These are phyloP conservation scores for Cariama cristata DNA, from an alignment of 2,113 vertebrate genomes.

Conservation along the genomic window DNA sequence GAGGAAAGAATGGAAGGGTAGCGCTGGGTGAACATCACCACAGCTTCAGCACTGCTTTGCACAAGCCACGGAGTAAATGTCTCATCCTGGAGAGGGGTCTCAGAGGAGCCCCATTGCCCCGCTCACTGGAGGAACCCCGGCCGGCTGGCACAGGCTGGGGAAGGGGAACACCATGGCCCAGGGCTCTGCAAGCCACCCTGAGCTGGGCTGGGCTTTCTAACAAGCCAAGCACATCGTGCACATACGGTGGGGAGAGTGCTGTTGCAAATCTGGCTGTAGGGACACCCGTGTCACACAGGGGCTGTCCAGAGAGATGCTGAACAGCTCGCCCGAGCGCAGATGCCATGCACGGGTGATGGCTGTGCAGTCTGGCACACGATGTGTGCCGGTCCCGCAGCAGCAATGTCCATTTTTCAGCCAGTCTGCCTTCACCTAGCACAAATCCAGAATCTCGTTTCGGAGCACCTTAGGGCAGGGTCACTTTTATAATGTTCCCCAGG, in stretches of 20 bases:
- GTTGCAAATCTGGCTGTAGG: background rate
- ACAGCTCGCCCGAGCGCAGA: fast-evolving
- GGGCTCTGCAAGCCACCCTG: background rate
- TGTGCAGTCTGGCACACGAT: no score
- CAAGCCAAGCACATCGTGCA: fast-evolving
- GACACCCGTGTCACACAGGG: fast-evolving
- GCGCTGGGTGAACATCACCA: fast-evolving
- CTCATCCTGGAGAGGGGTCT: background rate
- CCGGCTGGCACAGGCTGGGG: background rate
- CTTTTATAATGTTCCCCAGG: background rate
- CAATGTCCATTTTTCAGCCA: background rate
- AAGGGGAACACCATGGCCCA: background rate
- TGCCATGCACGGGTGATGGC: fast-evolving
- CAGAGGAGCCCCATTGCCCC: background rate
- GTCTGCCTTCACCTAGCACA: background rate
- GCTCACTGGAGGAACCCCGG: background rate
- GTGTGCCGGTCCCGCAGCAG: background rate
- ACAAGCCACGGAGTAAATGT: background rate
- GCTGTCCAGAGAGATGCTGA: background rate
- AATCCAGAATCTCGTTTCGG: background rate
- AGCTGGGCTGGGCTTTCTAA: background rate
- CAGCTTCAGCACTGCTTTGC: background rate
- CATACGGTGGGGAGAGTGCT: fast-evolving
- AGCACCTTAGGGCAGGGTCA: background rate
- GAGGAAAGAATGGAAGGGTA: background rate